A percentile compares a stretch with the other conserved stretches of the same genome.
Evolutionary conservation across 1,140 invertebrate genomes (phyloP).

Genomic region (Pteromalus puparum): DNA sequence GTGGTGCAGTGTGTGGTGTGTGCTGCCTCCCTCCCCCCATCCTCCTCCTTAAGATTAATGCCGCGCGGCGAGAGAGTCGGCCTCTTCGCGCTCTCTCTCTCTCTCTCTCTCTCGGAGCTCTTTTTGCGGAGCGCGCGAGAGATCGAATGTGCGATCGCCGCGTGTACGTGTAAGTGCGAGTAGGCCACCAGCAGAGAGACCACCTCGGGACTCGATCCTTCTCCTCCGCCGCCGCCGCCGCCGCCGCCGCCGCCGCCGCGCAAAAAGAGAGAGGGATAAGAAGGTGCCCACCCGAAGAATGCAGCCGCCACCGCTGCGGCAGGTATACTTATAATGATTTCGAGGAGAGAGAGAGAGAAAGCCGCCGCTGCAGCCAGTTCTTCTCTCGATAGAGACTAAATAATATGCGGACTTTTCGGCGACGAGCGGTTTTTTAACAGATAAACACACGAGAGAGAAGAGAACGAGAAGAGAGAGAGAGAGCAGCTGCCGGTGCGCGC

Average conservation of each 20-base stretch:
- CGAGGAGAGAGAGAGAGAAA: too few relatives aligned
- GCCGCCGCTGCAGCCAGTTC: background rate
- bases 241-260: conserved; percentile 59
- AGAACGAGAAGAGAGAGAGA: background rate
- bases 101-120: conserved; percentile 1
- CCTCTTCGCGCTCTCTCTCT: background rate
- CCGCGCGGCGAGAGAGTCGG: background rate
- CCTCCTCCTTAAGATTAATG: conserved; percentile 47
- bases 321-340: conserved; percentile 27
- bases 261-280: conserved; percentile 60
- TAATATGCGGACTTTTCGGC: conserved; percentile 16
- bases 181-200: conserved; percentile 75
- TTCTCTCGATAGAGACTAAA: background rate
- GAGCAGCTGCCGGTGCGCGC: background rate
- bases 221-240: conserved; percentile 58
- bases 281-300: conserved; percentile 27
- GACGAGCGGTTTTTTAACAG: conserved; percentile 34
- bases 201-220: conserved; percentile 64
- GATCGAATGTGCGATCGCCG: conserved; percentile 74
- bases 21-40: background rate
- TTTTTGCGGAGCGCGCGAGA: conserved; percentile 50
- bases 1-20: conserved; percentile 31
- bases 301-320: background rate
- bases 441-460: conserved; percentile 6
- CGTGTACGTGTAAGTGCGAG: conserved; percentile 72